A percentile compares a stretch with the other conserved stretches of the same genome.
These are phyloP conservation scores for Illadopsis cleaveri DNA, from an alignment of 2,113 vertebrate genomes.

Conservation along the genomic window DNA sequence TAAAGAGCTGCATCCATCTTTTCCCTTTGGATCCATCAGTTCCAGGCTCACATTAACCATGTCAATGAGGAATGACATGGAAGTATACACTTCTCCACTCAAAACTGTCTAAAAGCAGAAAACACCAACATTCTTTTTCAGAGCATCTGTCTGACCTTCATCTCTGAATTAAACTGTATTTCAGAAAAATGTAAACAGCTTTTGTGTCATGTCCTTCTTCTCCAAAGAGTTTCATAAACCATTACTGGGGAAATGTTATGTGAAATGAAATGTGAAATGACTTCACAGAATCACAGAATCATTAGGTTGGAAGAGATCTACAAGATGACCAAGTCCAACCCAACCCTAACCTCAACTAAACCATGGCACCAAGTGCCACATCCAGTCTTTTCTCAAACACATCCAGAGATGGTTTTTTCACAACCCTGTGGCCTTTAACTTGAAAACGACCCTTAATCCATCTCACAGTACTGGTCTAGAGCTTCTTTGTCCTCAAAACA, in stretches of 20 bases:
- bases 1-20: constrained; percentile 78
- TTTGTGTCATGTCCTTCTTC: background rate
- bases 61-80: constrained; percentile 89
- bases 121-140: background rate
- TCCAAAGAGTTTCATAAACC: background rate
- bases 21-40: constrained; percentile 81
- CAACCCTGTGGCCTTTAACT: background rate
- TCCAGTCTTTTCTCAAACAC: no score
- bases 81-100: constrained; percentile 92
- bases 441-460: background rate
- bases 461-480: background rate
- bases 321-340: no score
- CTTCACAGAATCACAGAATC: no score
- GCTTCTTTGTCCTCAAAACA: background rate
- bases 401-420: background rate
- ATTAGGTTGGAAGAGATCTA: no score
- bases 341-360: no score
- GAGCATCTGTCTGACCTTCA: background rate
- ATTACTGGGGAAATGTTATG: background rate
- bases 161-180: background rate
- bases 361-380: no score
- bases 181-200: background rate
- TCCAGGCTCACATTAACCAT: constrained; percentile 98
- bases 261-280: no score
- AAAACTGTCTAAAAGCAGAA: constrained; percentile 86